Base-by-base conservation (phyloP, 2,113 vertebrate species). In the Oreochromis spilurus region DNA sequence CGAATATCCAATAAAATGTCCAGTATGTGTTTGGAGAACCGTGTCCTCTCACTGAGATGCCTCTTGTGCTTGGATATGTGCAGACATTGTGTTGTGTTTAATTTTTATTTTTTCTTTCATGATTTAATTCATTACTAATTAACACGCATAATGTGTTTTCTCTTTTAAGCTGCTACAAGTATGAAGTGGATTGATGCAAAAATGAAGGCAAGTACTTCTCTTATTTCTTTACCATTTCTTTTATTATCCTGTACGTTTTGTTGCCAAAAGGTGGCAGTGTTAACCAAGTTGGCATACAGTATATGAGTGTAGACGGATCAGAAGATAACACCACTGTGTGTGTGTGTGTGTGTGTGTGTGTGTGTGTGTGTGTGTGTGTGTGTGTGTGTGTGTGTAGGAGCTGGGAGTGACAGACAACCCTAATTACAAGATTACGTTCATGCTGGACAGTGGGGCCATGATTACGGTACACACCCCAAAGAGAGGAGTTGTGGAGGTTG, bases 171-270 rank as follows among this genome's bases (percentile, higher is more conserved):
- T 96, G 99, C 99, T 67, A 99, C 99, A 89, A 99, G 99, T 95
- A 99, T 99, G 99, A 99, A 99, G 96, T 99, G 99, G 99, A 99
- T 99, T 94, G 99, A 99, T 95, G 98, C 98, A 92, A 99, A 99
- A 96, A 99, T 99, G 98, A 99, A 99, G 96, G 99, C 98, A 96
- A 95, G 97, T 96, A 21, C 2, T 72, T 43, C 21, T 14, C 70
- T 50, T 50, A 50, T 31, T 77, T 50, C 16, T 19, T 48, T 50
- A 31, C 16, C 26, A 11, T 72, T 55, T 24, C 5, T 43, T 17
- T 53, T 6, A 79, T 24, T 58, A 14, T 43, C 43, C 29, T 72
- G 9, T 91, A 65, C 40, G 17, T 14, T 55, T 29, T 60, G 36
- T 54, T 38, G 45, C 88, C 94, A 92, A 60, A 86, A 92, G 89